Conservation (phyloP, 2,797 vertebrate genomes). For the Amniataba percoides region DNA sequence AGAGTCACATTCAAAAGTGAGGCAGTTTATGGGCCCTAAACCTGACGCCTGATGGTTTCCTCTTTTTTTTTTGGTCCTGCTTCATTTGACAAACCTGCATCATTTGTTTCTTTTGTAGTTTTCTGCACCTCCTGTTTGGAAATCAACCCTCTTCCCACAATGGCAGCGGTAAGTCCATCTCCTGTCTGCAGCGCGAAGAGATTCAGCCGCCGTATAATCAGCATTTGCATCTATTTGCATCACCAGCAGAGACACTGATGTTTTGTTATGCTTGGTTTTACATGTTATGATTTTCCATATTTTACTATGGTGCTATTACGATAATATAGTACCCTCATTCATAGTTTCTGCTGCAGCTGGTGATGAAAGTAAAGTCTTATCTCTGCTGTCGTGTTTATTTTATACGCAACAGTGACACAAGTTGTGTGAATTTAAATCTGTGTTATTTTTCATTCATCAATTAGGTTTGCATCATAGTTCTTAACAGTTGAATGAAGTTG, state of each 20-base stretch:
- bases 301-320: background rate
- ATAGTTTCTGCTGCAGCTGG: background rate
- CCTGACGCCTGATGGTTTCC: background rate
- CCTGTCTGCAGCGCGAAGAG: background rate
- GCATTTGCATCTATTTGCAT: constrained; percentile 57
- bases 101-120: constrained; percentile 49
- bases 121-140: constrained; percentile 53
- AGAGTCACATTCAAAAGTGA: constrained; percentile 30
- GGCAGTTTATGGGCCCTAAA: constrained; percentile 9
- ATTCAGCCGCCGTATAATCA: background rate
- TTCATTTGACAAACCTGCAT: background rate
- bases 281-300: background rate
- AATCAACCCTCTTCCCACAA: constrained; percentile 61
- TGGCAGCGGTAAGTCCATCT: constrained; percentile 86
- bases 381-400: background rate
- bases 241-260: background rate
- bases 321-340: too few relatives aligned
- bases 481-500: background rate
- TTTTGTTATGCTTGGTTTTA: background rate
- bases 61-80: background rate
- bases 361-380: background rate
- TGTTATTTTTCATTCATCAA: background rate
- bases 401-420: background rate
- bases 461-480: background rate
- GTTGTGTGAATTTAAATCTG: background rate